Evolutionary conservation across 2,888 invertebrate genomes (phyloP).

Genomic region (Ormyrus pomaceus): DNA sequence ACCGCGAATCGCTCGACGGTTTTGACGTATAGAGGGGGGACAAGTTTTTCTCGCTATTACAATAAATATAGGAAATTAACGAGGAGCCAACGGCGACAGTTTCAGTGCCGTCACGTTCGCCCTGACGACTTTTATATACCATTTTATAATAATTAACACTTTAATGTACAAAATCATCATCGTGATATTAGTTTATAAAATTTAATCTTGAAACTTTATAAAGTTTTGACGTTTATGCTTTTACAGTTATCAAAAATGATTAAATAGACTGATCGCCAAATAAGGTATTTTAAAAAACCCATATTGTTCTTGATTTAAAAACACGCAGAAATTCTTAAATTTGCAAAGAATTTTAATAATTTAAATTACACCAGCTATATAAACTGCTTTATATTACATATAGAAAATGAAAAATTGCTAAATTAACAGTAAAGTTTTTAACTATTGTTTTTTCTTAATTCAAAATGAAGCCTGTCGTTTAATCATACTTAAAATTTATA

Average conservation of each 20-base stretch:
- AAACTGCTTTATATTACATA: too few relatives aligned
- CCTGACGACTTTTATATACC: neutral
- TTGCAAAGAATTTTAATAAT: too few relatives aligned
- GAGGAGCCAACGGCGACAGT: neutral
- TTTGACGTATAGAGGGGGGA: slow-evolving; percentile 34
- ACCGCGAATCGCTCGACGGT: slow-evolving; percentile 12
- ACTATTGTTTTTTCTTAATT: too few relatives aligned
- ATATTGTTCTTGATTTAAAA: neutral
- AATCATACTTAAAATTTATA: too few relatives aligned
- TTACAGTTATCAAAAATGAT: neutral
- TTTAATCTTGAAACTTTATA: neutral
- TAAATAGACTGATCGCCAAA: neutral
- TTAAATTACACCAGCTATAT: too few relatives aligned
- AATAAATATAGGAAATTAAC: slow-evolving; percentile 46
- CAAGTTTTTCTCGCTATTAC: slow-evolving; percentile 32
- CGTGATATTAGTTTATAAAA: neutral
- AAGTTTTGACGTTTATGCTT: neutral
- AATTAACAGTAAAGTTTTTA: too few relatives aligned
- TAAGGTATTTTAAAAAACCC: neutral
- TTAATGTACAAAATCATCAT: slow-evolving; percentile 26
- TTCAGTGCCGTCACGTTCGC: neutral
- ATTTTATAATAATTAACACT: neutral
- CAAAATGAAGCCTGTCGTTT: too few relatives aligned
- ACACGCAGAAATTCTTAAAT: too few relatives aligned
- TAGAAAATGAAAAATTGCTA: too few relatives aligned